Evolutionary conservation across 2,797 vertebrate species (phyloP).

Genomic region (Cottoperca gobio): DNA sequence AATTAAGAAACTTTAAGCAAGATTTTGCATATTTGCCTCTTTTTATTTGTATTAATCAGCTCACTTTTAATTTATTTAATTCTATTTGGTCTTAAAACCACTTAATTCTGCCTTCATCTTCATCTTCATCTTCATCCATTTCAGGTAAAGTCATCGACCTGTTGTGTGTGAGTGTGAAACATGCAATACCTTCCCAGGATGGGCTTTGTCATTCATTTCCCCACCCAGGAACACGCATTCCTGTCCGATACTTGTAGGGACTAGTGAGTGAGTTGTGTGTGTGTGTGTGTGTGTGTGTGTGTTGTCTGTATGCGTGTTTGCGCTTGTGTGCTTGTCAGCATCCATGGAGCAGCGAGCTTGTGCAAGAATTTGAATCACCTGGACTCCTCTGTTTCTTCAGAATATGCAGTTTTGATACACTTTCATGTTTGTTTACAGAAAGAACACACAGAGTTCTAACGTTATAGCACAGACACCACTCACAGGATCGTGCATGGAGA

Average conservation of each 20-base stretch:
- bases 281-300: background rate
- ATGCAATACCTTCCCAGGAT: too few species aligned
- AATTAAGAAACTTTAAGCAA: too few species aligned
- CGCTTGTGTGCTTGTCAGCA: conserved; percentile 16
- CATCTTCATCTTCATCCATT: too few species aligned
- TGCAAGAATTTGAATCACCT: conserved; percentile 50
- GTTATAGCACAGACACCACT: background rate
- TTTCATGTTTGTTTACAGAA: background rate
- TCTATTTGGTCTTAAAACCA: too few species aligned
- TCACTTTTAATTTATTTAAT: too few species aligned
- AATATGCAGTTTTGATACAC: conserved; percentile 37
- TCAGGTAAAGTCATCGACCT: background rate
- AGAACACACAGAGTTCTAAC: fast-evolving
- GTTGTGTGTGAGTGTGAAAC: background rate
- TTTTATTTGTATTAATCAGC: too few species aligned
- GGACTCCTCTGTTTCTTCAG: background rate
- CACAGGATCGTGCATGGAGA: background rate
- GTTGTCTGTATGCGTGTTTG: conserved; percentile 5
- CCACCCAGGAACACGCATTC: conserved; percentile 36
- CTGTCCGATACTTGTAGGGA: conserved; percentile 52
- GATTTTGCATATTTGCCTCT: too few species aligned
- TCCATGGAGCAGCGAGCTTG: conserved; percentile 19
- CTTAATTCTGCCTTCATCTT: too few species aligned
- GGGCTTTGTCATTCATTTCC: background rate
- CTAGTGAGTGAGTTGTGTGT: conserved; percentile 5